phyloP scores from a whole-genome alignment of 2,797 vertebrate species.

The Gila robusta region DNA sequence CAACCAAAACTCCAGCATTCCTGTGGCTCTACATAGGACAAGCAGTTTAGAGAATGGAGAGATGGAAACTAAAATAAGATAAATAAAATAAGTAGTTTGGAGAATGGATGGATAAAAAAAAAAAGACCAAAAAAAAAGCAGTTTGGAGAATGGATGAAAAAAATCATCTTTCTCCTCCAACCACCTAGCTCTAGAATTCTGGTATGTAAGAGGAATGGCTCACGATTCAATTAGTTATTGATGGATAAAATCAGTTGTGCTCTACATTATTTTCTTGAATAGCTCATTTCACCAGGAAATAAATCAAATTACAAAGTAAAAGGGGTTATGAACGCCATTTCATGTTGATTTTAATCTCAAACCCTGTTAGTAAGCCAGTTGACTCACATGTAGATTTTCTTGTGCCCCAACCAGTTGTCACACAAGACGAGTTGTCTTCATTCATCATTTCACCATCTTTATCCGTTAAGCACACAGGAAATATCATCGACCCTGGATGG shows the following conservation, averaged over 20 bases:
- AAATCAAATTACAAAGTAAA: neutral
- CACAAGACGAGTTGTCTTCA: constrained; percentile 69
- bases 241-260: neutral
- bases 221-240: neutral
- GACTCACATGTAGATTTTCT: constrained; percentile 61
- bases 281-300: neutral
- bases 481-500: constrained; percentile 63
- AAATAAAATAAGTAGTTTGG: neutral
- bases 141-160: too few relatives aligned
- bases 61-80: neutral
- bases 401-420: constrained; percentile 74
- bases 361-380: neutral
- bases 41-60: neutral
- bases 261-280: neutral
- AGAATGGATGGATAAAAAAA: neutral
- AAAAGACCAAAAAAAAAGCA: accelerated
- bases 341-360: neutral
- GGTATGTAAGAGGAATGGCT: neutral
- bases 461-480: constrained; percentile 70
- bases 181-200: neutral
- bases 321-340: neutral
- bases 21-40: neutral
- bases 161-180: neutral
- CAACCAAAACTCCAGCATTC: neutral
- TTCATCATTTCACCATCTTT: constrained; percentile 67